These are phyloP conservation scores for Proterorhinus semilunaris DNA, from an alignment of 2,113 vertebrate species.

Conservation along the genomic window DNA sequence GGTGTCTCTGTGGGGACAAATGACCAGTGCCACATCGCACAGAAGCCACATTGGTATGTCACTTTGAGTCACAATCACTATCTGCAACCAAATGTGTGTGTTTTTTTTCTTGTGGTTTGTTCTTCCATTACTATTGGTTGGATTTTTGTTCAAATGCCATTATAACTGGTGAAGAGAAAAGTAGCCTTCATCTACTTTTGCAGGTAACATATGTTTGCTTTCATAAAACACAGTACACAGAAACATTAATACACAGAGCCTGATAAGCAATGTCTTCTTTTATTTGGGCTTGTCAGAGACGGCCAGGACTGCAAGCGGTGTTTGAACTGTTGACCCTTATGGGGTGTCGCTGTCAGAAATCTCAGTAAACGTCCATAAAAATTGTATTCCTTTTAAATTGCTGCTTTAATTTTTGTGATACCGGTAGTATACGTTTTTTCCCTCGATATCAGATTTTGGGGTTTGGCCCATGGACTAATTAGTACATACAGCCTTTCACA, in stretches of 20 bases:
- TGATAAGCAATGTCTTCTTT: neutral
- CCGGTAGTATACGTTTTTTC: too few relatives aligned
- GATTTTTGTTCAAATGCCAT: too few relatives aligned
- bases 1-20: conserved; percentile 85
- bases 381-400: too few relatives aligned
- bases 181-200: too few relatives aligned
- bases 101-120: too few relatives aligned
- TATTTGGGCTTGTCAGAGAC: neutral
- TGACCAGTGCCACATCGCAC: conserved; percentile 82
- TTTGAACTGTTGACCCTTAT: neutral
- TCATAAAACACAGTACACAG: neutral
- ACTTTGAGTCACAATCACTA: neutral
- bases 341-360: neutral
- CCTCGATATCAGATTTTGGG: too few relatives aligned
- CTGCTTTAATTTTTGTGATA: too few relatives aligned
- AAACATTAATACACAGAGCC: neutral
- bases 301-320: neutral
- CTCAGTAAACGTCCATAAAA: neutral
- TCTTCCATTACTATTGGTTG: too few relatives aligned
- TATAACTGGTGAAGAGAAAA: too few relatives aligned
- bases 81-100: neutral
- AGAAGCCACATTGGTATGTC: conserved; percentile 87
- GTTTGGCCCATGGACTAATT: too few relatives aligned
- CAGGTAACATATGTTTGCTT: neutral
- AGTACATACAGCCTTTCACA: too few relatives aligned